Conservation (phyloP, 1,140 invertebrate genomes). For the Oncopodura yosiiana region DNA sequence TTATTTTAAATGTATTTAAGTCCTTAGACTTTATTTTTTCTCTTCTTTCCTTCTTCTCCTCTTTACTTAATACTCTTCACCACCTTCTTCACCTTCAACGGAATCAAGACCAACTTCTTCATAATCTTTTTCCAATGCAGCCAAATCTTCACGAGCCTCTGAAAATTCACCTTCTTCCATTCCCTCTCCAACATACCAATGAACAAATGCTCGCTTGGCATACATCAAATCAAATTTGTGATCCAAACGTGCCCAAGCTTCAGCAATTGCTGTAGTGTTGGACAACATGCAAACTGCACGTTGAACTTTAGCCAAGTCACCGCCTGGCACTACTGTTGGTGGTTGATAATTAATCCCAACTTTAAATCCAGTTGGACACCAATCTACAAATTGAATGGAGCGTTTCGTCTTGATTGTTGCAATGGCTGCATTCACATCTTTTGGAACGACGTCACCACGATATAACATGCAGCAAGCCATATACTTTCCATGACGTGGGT, state of each 20-base stretch:
- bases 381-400: constrained; percentile 69
- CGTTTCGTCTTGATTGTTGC: constrained; percentile 72
- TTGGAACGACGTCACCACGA: constrained; percentile 65
- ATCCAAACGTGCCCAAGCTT: constrained; percentile 50
- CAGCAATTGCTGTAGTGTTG: constrained; percentile 64
- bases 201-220: constrained; percentile 41
- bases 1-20: too few species aligned
- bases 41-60: too few species aligned
- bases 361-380: constrained; percentile 73
- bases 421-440: constrained; percentile 78
- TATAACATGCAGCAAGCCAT: constrained; percentile 81
- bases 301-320: constrained; percentile 54
- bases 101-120: constrained; percentile 57
- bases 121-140: constrained; percentile 55
- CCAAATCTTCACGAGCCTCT: constrained; percentile 56
- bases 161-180: constrained; percentile 63
- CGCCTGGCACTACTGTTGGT: constrained; percentile 59
- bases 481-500: constrained; percentile 66
- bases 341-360: constrained; percentile 60
- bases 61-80: constrained; percentile 12
- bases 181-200: constrained; percentile 50
- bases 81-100: constrained; percentile 39
- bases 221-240: constrained; percentile 52
- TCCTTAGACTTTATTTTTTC: too few species aligned
- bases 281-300: constrained; percentile 66